Evolutionary conservation across 1,140 invertebrate genomes (phyloP), one percentile per base, ranked within the genome.

Genomic region (Epicauta chinensis): DNA sequence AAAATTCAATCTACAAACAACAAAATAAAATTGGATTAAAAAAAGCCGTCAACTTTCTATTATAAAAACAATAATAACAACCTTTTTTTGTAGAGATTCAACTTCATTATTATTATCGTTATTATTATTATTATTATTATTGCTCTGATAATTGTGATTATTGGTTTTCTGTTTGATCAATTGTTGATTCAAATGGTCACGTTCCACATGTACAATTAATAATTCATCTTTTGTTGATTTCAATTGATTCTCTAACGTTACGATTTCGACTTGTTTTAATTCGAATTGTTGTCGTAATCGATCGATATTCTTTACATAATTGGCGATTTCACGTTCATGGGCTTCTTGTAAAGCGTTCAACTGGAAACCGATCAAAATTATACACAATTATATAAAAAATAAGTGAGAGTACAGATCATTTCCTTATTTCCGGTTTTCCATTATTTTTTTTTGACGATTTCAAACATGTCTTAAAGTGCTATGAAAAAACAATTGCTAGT

Each of bases 261-360:
- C 76, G 37, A 81, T 70, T 5, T 75, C 72, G n/a, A 77, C 69
- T 57, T 80, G 77, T 39, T 73, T 63, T 10, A 66, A 31, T 40
- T 79, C 77, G 11, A 80, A 71, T 57, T 79, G 76, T 53, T 79
- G 75, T 59, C 77, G 72, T 7, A 79, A 54, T 0, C 77, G 76
- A 35, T 73, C 73, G 2, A 78, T 59, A 57, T 77, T 78, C 59
- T 75, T 63, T 53, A 79, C 73, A 67, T 79, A 78, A 37, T 75
- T 73, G 66, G 78, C 78, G 36, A 89, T 70, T 64, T 90, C 87
- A 17, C 81, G 78, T 59, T 89, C 86, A 50, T 90, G 86, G 4
- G 86, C 83, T 50, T 84, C 76, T 69, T 90, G 86, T 2, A 88
- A 70, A 3, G 83, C 77, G 67, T 86, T 87, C 5, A 89, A 66